Conservation (phyloP, 2,888 invertebrate species). For the Erannis defoliaria region DNA sequence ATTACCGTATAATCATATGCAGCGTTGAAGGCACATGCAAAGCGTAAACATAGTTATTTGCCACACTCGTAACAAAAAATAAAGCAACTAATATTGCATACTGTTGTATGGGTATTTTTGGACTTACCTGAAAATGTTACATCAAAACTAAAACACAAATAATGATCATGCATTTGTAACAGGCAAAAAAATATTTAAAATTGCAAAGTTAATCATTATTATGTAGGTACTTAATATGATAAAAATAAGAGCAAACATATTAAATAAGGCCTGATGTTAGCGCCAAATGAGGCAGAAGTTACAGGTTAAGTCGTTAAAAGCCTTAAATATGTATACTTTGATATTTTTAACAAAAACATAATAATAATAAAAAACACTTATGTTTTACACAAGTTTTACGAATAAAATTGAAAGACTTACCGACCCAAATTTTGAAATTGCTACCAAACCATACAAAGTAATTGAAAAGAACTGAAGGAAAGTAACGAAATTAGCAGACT, state of each 20-base stretch:
- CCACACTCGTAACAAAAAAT: slow-evolving; percentile 79
- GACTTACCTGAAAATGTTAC: slow-evolving; percentile 70
- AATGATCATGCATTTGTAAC: background rate
- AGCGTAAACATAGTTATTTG: slow-evolving; percentile 81
- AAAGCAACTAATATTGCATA: slow-evolving; percentile 73
- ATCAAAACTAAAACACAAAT: slow-evolving; percentile 3
- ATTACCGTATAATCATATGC: slow-evolving; percentile 83
- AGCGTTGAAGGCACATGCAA: slow-evolving; percentile 82
- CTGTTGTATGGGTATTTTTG: slow-evolving; percentile 75
- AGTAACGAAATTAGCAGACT: slow-evolving; percentile 75
- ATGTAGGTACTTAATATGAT: background rate
- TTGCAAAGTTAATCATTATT: background rate
- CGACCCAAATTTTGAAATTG: slow-evolving; percentile 66
- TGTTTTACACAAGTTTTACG: background rate
- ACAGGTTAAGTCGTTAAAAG: too few species aligned
- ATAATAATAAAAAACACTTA: too few species aligned
- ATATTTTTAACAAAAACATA: too few species aligned
- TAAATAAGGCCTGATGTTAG: too few species aligned
- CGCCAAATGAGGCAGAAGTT: too few species aligned
- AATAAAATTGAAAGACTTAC: slow-evolving; percentile 60
- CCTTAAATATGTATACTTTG: too few species aligned
- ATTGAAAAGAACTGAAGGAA: slow-evolving; percentile 78
- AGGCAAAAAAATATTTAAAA: background rate
- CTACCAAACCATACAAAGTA: slow-evolving; percentile 69
- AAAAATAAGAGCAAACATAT: too few species aligned